Conservation (phyloP, 2,888 invertebrate species). For the Trichogramma dendrolimi region DNA sequence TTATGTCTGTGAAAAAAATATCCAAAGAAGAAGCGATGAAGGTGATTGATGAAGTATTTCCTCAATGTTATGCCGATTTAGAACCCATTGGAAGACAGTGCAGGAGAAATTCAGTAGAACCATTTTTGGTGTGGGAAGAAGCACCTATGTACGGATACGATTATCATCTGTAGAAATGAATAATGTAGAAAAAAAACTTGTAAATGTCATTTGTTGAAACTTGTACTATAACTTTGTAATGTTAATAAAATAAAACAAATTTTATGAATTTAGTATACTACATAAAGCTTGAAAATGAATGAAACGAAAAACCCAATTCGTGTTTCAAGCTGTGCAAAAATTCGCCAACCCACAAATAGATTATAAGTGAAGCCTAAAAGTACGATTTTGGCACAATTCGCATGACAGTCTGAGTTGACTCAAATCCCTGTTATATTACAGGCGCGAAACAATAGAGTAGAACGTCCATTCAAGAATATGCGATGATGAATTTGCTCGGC, state of each 20-base stretch:
- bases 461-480: too few species aligned
- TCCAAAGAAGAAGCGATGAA: conserved; percentile 66
- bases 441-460: too few species aligned
- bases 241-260: neutral
- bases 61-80: conserved; percentile 84
- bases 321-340: too few species aligned
- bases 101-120: conserved; percentile 71
- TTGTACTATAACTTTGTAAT: conserved; percentile 7
- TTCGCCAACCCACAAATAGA: too few species aligned
- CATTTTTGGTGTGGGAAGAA: conserved; percentile 63
- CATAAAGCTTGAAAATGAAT: neutral
- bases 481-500: too few species aligned
- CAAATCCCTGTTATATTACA: too few species aligned
- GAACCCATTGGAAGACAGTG: conserved; percentile 84
- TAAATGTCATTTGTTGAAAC: neutral
- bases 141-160: conserved; percentile 25
- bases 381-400: too few species aligned
- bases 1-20: conserved; percentile 76
- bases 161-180: conserved; percentile 29
- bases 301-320: too few species aligned
- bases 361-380: too few species aligned
- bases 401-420: too few species aligned
- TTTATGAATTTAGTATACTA: neutral
- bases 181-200: neutral
- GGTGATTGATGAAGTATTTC: conserved; percentile 82